Evolutionary conservation across 2,888 invertebrate genomes (phyloP), one percentile per base, ranked within the genome.

Genomic region (Lissocephala sabroskyi): DNA sequence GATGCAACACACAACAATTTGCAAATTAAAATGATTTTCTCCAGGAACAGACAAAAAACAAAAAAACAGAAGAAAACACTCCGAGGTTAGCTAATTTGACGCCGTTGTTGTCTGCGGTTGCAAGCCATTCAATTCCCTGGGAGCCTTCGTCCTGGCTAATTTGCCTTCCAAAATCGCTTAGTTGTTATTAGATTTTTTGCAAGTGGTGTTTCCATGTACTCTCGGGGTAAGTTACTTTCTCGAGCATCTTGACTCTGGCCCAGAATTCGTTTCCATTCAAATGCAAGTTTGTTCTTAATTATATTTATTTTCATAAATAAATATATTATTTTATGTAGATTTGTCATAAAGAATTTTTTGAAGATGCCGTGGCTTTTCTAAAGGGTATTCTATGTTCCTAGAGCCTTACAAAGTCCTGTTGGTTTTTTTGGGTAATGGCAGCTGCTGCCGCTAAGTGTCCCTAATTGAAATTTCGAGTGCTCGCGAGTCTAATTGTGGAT

Each of bases 401-500:
- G 23, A 7, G 23, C 7, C 3, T 23, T 23, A 5, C 23, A 23
- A 23, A 23, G 23, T 23, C 23, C 4, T 23, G n/a, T 23, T 23
- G 23, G 23, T 23, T 23, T 23, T 5, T 23, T 52, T 28, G 17
- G 41, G 32, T 64, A 61, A 57, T 74, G 55, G 59, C 68, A 68
- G 61, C 65, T 71, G 61, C 65, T 71, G 66, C 52, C 63, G 61
- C 61, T 73, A 70, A 74, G 74, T 78, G 74, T 61, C 65, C 62
- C 78, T 78, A 78, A 78, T 78, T 78, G 79, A 78, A 78, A 79
- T 67, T 78, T 78, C 62, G 64, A 62, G 65, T 62, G 56, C 59
- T 41, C 61, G 53, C 61, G 55, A 52, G 40, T 60, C 68, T 71
- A 71, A 71, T 71, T 62, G 71, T 48, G 51, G 43, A 41, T 44